A percentile compares a stretch with the other conserved stretches of the same genome.
Conservation (phyloP, 1,140 invertebrate genomes). For the Psilanteris sp. region DNA sequence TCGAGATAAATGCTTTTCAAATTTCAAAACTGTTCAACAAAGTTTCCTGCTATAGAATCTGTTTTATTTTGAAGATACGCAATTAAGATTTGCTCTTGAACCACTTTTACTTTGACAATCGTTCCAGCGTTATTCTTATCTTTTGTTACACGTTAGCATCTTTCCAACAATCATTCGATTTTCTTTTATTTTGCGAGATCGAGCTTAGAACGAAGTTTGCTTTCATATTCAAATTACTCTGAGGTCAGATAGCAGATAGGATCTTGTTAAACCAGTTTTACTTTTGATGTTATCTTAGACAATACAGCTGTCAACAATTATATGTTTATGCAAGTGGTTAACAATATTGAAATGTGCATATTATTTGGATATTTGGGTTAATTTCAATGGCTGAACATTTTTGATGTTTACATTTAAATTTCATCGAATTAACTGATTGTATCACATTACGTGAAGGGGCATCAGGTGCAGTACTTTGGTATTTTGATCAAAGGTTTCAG, state of each 20-base stretch:
- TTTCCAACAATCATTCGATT: constrained; percentile 16
- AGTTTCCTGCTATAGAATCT: no score
- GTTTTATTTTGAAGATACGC: constrained; percentile 11
- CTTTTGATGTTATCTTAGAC: constrained; percentile 54
- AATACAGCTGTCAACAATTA: constrained; percentile 17
- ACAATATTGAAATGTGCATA: constrained; percentile 18
- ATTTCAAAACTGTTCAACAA: constrained; percentile 8
- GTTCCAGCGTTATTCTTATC: constrained; percentile 11
- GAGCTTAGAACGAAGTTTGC: constrained; percentile 48
- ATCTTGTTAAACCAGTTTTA: constrained; percentile 56
- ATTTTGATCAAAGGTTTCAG: constrained; percentile 63
- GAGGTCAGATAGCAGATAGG: constrained; percentile 28
- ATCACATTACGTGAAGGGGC: constrained; percentile 12
- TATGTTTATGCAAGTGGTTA: constrained; percentile 20
- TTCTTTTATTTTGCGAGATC: constrained; percentile 1
- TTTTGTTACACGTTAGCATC: constrained; percentile 18
- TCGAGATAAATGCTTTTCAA: constrained; percentile 17
- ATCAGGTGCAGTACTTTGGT: constrained; percentile 41
- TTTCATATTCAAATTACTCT: constrained; percentile 57
- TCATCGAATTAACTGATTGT: constrained; percentile 18
- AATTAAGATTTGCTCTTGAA: constrained; percentile 39
- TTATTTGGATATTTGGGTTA: no score
- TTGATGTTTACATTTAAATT: constrained; percentile 34
- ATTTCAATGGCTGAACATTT: no score
- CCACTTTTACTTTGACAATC: constrained; percentile 32